Percentiles rank a stretch among this genome's conserved stretches.
phyloP scores from a whole-genome alignment of 2,888 invertebrate genomes.

The Epistrophella euchroma region DNA sequence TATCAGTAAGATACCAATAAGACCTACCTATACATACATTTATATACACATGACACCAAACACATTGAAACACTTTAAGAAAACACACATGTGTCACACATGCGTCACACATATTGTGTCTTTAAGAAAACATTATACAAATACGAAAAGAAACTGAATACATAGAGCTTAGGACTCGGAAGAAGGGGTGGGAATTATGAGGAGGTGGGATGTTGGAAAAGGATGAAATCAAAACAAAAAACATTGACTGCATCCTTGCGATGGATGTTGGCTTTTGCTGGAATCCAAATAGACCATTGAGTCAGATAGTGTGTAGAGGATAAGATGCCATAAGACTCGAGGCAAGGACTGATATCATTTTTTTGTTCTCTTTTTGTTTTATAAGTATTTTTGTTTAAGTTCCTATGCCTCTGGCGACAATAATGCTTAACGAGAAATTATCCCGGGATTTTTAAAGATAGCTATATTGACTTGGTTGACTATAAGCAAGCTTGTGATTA shows the following conservation, averaged over 20 bases:
- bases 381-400: slow-evolving; percentile 10
- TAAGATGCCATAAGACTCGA: slow-evolving; percentile 43
- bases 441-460: slow-evolving; percentile 46
- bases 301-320: slow-evolving; percentile 38
- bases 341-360: slow-evolving; percentile 22
- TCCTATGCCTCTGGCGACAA: slow-evolving; percentile 47
- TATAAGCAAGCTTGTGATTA: slow-evolving; percentile 36
- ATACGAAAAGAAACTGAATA: slow-evolving; percentile 10
- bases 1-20: slow-evolving; percentile 25
- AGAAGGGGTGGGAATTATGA: too few relatives aligned
- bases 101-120: slow-evolving; percentile 2
- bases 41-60: background rate
- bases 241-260: slow-evolving; percentile 31
- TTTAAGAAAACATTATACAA: slow-evolving; percentile 1
- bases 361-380: slow-evolving; percentile 28
- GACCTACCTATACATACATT: background rate
- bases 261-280: background rate
- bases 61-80: slow-evolving; percentile 16
- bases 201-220: background rate
- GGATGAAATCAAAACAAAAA: slow-evolving; percentile 24
- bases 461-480: slow-evolving; percentile 24
- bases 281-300: slow-evolving; percentile 26
- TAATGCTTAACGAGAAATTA: slow-evolving; percentile 67
- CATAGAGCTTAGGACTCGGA: background rate
- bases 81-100: slow-evolving; percentile 37